Percentiles rank a stretch among this genome's conserved stretches.
phyloP scores from a whole-genome alignment of 2,797 vertebrate genomes.

The Caiman crocodilus region DNA sequence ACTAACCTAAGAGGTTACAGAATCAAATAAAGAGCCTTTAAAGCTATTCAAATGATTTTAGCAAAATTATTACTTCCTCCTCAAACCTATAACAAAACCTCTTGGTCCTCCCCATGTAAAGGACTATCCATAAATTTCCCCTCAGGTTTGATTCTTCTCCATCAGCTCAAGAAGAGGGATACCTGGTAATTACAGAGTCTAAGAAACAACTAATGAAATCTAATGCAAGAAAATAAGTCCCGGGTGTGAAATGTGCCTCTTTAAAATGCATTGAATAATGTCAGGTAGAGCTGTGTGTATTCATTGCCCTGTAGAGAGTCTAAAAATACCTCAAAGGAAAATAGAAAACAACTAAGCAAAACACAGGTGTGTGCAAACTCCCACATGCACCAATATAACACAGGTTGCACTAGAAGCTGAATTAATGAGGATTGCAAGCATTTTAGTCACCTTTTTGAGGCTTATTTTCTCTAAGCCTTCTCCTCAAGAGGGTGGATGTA shows the following conservation, averaged over 20 bases:
- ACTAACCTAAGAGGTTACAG: not conserved
- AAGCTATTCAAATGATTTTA: not conserved
- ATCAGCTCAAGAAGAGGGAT: not conserved
- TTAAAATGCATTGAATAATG: slow-evolving; percentile 36
- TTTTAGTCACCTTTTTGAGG: not conserved
- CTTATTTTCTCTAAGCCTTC: not conserved
- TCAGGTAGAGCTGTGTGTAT: slow-evolving; percentile 29
- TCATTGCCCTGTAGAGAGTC: slow-evolving; percentile 21
- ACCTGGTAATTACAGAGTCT: not conserved
- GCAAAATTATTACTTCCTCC: not conserved
- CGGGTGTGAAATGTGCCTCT: not conserved
- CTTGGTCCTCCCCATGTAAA: not conserved
- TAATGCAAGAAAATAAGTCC: not conserved
- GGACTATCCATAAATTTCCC: not conserved
- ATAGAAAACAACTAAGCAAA: not conserved
- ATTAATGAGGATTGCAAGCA: not conserved
- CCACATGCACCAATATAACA: not conserved
- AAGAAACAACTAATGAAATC: not conserved
- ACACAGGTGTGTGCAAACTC: not conserved
- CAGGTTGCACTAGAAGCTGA: not conserved
- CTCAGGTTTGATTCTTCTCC: not conserved
- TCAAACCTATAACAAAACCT: not conserved
- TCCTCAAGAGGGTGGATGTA: slow-evolving; percentile 25
- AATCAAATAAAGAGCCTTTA: not conserved
- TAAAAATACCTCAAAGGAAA: slow-evolving; percentile 57